A percentile compares a stretch with the other conserved stretches of the same genome.
These are phyloP conservation scores for Percopsis omiscomaycus DNA, from an alignment of 2,797 vertebrate genomes.

Conservation along the genomic window DNA sequence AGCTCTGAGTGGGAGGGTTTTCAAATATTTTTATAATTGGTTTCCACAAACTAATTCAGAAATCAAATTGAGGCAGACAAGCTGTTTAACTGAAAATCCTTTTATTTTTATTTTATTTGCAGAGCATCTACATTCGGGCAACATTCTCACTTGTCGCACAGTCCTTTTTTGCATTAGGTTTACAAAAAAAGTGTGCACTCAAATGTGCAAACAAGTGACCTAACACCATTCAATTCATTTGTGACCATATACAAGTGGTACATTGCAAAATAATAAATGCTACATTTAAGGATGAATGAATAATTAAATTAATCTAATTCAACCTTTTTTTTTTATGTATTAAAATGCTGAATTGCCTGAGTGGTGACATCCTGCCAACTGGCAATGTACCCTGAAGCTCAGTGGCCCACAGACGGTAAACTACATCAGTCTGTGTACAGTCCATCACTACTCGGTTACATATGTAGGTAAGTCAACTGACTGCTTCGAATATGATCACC, in stretches of 20 bases:
- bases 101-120: slow-evolving; percentile 54
- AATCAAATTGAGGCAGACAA: too few relatives aligned
- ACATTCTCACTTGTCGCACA: slow-evolving; percentile 51
- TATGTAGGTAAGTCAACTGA: neutral
- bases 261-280: neutral
- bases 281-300: neutral
- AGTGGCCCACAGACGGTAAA: too few relatives aligned
- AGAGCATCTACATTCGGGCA: slow-evolving; percentile 73
- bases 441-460: neutral
- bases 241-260: too few relatives aligned
- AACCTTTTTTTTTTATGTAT: too few relatives aligned
- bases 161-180: slow-evolving; percentile 49
- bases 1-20: too few relatives aligned
- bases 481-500: neutral
- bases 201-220: neutral
- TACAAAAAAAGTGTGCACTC: slow-evolving; percentile 39
- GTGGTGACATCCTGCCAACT: too few relatives aligned
- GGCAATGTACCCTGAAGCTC: too few relatives aligned
- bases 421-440: neutral
- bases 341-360: too few relatives aligned
- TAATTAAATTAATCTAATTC: too few relatives aligned
- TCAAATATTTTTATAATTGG: too few relatives aligned
- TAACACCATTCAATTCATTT: too few relatives aligned
- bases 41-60: too few relatives aligned
- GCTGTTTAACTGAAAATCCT: neutral